Conservation (phyloP, 1,140 invertebrate species). For the Pseudoatta argentina region DNA sequence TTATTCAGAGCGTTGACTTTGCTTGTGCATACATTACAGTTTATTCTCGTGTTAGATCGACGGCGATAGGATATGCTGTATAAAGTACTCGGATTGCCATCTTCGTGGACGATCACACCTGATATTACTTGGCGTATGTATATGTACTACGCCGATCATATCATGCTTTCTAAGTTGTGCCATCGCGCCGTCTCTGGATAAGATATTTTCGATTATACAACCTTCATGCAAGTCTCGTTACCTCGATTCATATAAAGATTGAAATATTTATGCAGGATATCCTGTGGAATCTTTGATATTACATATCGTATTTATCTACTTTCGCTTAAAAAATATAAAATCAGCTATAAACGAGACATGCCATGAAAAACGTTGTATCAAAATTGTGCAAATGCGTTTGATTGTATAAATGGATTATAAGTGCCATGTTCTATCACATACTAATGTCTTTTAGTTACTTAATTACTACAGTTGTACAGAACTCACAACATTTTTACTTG, state of each 20-base stretch:
- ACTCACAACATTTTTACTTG: too few species aligned
- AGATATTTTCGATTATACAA: background rate
- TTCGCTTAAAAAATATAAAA: constrained; percentile 4
- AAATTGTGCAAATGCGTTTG: too few species aligned
- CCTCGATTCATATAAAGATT: constrained; percentile 2
- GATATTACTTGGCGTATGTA: constrained; percentile 26
- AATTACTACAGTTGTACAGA: too few species aligned
- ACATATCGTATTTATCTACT: background rate
- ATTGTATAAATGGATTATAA: too few species aligned
- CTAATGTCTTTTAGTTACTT: too few species aligned
- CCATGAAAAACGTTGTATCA: too few species aligned
- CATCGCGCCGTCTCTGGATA: background rate
- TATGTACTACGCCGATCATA: background rate
- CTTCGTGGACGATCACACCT: constrained; percentile 20
- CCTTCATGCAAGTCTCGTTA: background rate
- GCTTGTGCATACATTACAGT: constrained; percentile 34
- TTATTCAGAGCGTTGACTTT: constrained; percentile 54
- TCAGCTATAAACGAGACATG: background rate
- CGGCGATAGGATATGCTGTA: constrained; percentile 29
- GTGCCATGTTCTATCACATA: too few species aligned
- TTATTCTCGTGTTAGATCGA: constrained; percentile 36
- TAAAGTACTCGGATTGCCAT: constrained; percentile 17
- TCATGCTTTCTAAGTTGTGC: background rate
- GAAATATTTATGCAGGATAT: background rate
- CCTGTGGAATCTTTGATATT: background rate